A percentile compares a stretch with the other conserved stretches of the same genome.
These are phyloP conservation scores for Ophion costatus DNA, from an alignment of 2,888 invertebrate species.

Conservation along the genomic window DNA sequence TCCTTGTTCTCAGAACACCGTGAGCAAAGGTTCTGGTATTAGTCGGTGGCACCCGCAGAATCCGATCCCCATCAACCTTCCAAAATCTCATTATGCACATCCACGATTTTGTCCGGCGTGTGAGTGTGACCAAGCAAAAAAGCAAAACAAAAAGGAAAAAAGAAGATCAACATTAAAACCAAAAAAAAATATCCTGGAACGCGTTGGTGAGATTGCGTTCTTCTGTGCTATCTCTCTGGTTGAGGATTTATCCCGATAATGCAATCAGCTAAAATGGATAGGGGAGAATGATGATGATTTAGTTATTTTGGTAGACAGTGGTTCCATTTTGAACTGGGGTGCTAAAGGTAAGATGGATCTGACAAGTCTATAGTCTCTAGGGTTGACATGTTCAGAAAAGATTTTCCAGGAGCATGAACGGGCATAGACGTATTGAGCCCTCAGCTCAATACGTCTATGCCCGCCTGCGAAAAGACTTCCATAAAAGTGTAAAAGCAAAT, in stretches of 20 bases:
- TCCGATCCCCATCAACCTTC: conserved; percentile 68
- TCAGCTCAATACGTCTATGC: not conserved
- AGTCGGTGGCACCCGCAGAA: conserved; percentile 63
- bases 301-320: not conserved
- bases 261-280: not conserved
- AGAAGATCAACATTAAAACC: not conserved
- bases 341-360: not conserved
- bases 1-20: conserved; percentile 44
- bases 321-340: not conserved
- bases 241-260: not conserved
- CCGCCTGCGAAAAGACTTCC: not conserved
- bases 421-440: not conserved
- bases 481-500: not conserved
- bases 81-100: conserved; percentile 66
- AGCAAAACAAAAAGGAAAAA: conserved; percentile 16
- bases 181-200: not conserved
- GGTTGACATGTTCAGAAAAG: not conserved
- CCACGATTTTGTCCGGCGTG: conserved; percentile 50
- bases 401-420: not conserved
- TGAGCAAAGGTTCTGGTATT: conserved; percentile 29
- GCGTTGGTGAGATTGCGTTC: not conserved
- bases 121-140: conserved; percentile 24
- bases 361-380: not conserved
- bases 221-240: not conserved
- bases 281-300: not conserved